These are phyloP conservation scores for Cathartes aura DNA, from an alignment of 2,113 vertebrate species.

Conservation along the genomic window DNA sequence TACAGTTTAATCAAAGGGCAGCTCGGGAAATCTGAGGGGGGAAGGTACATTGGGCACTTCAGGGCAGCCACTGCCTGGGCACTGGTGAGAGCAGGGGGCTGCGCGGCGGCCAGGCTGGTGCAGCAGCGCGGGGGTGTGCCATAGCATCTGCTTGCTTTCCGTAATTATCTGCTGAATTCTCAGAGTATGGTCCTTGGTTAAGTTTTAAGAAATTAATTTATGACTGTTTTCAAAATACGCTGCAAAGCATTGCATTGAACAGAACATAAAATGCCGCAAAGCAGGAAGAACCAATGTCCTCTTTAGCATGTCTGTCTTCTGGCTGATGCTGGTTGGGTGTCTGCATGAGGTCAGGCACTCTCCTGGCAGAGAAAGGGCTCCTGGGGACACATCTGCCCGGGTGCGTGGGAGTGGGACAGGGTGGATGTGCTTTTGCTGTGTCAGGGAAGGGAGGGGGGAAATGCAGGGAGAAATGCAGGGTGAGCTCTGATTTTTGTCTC, in stretches of 20 bases:
- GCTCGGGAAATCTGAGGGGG: neutral
- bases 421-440: neutral
- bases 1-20: neutral
- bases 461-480: neutral
- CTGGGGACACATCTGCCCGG: neutral
- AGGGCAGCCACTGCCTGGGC: neutral
- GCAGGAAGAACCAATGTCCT: accelerated
- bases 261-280: neutral
- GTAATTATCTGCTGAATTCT: neutral
- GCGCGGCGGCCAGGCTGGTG: neutral
- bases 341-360: neutral
- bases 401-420: accelerated
- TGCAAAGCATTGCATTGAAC: neutral
- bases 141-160: neutral
- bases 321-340: accelerated
- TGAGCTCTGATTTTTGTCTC: neutral
- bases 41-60: no score
- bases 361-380: neutral
- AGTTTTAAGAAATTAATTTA: neutral
- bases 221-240: neutral
- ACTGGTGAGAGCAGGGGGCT: neutral
- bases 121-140: neutral
- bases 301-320: neutral
- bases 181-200: neutral
- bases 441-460: neutral